phyloP scores from a whole-genome alignment of 2,797 vertebrate genomes.

The Setipinna tenuifilis region DNA sequence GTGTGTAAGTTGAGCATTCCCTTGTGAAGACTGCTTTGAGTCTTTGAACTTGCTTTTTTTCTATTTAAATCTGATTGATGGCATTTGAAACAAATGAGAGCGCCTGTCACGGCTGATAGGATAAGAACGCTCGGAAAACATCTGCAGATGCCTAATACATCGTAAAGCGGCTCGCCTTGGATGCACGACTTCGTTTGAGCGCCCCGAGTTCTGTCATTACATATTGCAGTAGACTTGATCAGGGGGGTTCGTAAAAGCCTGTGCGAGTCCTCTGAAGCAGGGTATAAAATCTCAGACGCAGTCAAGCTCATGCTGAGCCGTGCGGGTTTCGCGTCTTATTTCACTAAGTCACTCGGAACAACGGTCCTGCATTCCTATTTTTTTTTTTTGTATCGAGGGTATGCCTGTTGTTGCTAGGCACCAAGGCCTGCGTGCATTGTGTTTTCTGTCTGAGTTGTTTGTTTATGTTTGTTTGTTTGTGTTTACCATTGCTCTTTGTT shows the following conservation, averaged over 20 bases:
- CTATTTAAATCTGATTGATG: background rate
- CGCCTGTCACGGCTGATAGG: background rate
- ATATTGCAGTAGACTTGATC: background rate
- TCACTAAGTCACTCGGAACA: background rate
- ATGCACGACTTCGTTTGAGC: background rate
- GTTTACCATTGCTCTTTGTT: background rate
- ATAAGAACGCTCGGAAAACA: conserved; percentile 15
- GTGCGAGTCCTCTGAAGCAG: background rate
- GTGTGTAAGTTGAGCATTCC: background rate
- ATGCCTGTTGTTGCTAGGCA: background rate
- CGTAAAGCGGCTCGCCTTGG: conserved; percentile 31
- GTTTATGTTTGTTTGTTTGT: conserved; percentile 33
- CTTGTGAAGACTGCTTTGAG: conserved; percentile 1
- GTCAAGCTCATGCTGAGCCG: background rate
- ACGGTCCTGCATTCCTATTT: background rate
- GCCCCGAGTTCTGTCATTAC: background rate
- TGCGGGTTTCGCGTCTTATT: background rate
- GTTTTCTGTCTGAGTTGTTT: background rate
- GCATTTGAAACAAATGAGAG: conserved; percentile 1
- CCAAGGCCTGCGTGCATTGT: background rate
- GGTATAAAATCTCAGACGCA: background rate
- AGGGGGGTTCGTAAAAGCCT: background rate
- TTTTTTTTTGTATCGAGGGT: background rate
- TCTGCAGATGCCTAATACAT: conserved; percentile 35
- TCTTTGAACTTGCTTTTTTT: background rate